A percentile compares a stretch with the other conserved stretches of the same genome.
Conservation (phyloP, 2,113 vertebrate genomes). For the Bubo blakistoni region DNA sequence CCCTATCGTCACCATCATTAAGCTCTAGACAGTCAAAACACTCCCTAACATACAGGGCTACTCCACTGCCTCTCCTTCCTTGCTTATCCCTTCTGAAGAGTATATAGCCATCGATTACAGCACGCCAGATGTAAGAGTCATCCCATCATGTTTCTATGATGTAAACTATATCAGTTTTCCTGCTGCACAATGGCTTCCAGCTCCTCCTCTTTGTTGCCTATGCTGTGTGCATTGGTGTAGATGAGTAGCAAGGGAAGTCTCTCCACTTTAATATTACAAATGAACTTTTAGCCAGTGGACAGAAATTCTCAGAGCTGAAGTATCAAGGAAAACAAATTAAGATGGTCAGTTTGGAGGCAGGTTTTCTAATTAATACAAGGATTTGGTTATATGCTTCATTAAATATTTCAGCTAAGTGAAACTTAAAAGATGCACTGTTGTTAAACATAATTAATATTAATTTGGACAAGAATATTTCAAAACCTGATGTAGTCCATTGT, state of each 20-base stretch:
- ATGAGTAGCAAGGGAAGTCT: background rate
- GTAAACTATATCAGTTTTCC: background rate
- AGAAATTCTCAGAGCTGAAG: background rate
- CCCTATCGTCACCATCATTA: background rate
- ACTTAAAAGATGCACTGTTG: background rate
- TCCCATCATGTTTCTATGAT: background rate
- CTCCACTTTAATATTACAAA: background rate
- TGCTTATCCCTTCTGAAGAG: background rate
- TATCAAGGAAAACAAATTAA: slow-evolving; percentile 22
- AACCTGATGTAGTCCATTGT: background rate
- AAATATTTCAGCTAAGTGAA: slow-evolving; percentile 15
- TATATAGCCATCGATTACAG: background rate
- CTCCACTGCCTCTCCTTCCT: background rate
- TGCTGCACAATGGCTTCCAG: background rate
- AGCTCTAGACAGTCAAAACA: background rate
- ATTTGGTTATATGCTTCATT: background rate
- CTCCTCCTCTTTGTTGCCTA: background rate
- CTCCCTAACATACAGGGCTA: background rate
- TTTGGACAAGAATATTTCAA: slow-evolving; percentile 4
- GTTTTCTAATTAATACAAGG: slow-evolving; percentile 5
- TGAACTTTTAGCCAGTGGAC: background rate
- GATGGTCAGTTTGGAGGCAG: background rate
- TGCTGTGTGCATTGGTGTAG: background rate
- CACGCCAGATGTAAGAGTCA: background rate
- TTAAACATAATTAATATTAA: background rate